Evolutionary conservation across 2,113 vertebrate species (phyloP), one percentile per base, ranked within the genome.

Genomic region (Dolichotis patagonum): DNA sequence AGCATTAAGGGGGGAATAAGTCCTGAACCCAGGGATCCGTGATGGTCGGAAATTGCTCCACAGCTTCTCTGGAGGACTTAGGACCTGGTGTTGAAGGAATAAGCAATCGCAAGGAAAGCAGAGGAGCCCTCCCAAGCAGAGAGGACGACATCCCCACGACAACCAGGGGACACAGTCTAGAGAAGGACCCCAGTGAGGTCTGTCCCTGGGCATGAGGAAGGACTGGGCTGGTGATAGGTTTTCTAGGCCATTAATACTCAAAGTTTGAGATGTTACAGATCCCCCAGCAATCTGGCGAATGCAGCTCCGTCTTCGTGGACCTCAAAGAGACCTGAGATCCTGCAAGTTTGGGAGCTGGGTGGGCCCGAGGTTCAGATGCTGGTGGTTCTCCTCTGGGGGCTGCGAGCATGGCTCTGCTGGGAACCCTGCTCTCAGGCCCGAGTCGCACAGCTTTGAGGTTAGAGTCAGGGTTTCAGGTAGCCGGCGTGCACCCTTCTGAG

Each of bases 371-470:
- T 38, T n/a, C 38, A 52, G 12, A 1, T 54, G n/a, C 7, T 62
- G 41, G 26, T 14, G 3, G 10, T 26, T 82, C 73, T 43, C 4
- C 46, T 49, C 14, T 8, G 52, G 28, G 0, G 32, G 28, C 16
- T 62, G 22, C 7, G n/a, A 1, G 20, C 2, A 8, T 1, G 7
- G 9, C 5, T 6, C 0, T 0, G 1, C 52, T 7, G 56, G 46
- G 28, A 91, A 24, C 17, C 26, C 7, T 13, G 5, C 63, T 56
- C 35, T 30, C 26, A 11, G 3, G 0, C 24, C 38, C 13, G 5
- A 10, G 38, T 38, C 35, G 41, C 14, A 58, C 24, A 75, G 30
- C 81, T 3, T 0, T 6, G 2, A 85, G 69, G 2, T 3, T 0
- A 52, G 32, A 35, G 0, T 5, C 5, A 13, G 87, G 49, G 7